Evolutionary conservation across 2,113 vertebrate species (phyloP), one percentile per base, ranked within the genome.

Genomic region (Lycaon pictus): DNA sequence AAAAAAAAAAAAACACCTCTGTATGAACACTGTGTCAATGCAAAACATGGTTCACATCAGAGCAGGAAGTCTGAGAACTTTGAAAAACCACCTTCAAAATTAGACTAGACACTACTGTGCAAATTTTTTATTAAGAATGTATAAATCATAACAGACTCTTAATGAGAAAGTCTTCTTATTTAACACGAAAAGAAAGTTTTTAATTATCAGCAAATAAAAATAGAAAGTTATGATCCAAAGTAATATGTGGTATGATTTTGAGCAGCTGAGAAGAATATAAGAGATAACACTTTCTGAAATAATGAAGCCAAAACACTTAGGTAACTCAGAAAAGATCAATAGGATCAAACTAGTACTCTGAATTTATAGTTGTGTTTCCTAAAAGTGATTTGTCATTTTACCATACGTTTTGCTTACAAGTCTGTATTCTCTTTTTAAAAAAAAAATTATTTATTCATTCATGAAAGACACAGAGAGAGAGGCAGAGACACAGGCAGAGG

Each of bases 261-360:
- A 86, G 13, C 35, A 53, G 67, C 7, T 69, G 69, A 63, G 35
- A 74, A 84, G 27, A 74, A 51, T 6, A 37, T 76, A 55, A 43
- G 10, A 82, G 71, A 71, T 65, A 60, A 71, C 8, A 71, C 35
- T 63, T 62, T 60, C 20, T 55, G 32, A 94, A 94, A 55, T 35
- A 82, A 37, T 12, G 71, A 82, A 82, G 56, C 13, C 32, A 56
- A 67, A 80, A 77, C 10, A 19, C 53, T 25, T 60, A 88, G 23
- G 48, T 94, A 74, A 74, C 22, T 94, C 32, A 89, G 43, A 94
- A 94, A 62, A 11, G 25, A 74, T n/a, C 55, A 72, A 74, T 63
- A 23, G 53, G 32, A 72, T 29, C 15, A 81, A 76, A 43, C 23
- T 25, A 67, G 32, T 53, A 32, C 32, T 55, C 13, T 53, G 17